These are phyloP conservation scores for Stenolophus ochropezus DNA, from an alignment of 2,888 invertebrate species.

Conservation along the genomic window DNA sequence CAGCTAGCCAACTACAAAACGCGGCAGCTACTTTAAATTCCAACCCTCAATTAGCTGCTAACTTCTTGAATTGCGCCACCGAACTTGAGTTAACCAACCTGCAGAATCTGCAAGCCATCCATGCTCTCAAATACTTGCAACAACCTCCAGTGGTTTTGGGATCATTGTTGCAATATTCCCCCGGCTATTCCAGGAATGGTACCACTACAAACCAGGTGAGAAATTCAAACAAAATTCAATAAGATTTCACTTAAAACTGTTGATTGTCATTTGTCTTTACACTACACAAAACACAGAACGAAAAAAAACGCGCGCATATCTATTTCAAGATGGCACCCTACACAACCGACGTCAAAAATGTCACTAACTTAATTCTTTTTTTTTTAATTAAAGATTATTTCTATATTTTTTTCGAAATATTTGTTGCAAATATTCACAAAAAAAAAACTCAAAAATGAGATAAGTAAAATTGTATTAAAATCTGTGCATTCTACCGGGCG, in stretches of 20 bases:
- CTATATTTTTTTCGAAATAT: too few species aligned
- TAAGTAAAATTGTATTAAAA: too few species aligned
- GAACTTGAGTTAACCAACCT: slow-evolving; percentile 72
- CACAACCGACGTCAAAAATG: too few species aligned
- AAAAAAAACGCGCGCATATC: too few species aligned
- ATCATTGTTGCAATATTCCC: slow-evolving; percentile 67
- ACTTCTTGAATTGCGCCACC: slow-evolving; percentile 57
- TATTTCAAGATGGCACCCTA: too few species aligned
- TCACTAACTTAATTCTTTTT: too few species aligned
- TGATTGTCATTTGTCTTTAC: too few species aligned
- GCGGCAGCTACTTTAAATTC: slow-evolving; percentile 20
- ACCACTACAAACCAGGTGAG: slow-evolving; percentile 64
- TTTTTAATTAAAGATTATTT: too few species aligned
- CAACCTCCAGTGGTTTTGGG: slow-evolving; percentile 69
- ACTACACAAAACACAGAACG: too few species aligned
- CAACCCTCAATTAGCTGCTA: slow-evolving; percentile 12
- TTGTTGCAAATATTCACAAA: too few species aligned
- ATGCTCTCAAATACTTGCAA: slow-evolving; percentile 70
- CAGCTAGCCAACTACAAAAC: slow-evolving; percentile 61
- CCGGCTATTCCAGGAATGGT: slow-evolving; percentile 66
- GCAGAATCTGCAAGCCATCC: slow-evolving; percentile 72
- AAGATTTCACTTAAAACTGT: neutral
- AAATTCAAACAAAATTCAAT: neutral
- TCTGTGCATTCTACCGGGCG: too few species aligned
- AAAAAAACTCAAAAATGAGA: too few species aligned